phyloP scores from a whole-genome alignment of 2,113 vertebrate genomes.

The Poecile atricapillus region DNA sequence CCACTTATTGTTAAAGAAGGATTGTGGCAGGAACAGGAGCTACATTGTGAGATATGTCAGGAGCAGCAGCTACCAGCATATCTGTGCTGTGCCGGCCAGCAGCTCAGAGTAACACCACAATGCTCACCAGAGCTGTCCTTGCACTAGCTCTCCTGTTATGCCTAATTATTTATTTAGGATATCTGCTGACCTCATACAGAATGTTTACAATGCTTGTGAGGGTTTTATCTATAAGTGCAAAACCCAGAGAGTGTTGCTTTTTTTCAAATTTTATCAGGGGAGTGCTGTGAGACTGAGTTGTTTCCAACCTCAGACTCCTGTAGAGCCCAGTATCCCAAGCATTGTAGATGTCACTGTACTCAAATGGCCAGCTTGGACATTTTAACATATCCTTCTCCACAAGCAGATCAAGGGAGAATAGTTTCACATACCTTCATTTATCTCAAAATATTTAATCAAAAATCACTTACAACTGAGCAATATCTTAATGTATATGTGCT shows the following conservation, averaged over 20 bases:
- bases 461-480: background rate
- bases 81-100: background rate
- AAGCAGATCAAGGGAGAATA: background rate
- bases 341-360: background rate
- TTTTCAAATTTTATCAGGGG: background rate
- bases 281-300: background rate
- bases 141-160: background rate
- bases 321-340: background rate
- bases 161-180: background rate
- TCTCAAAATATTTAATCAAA: background rate
- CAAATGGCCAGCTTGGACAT: background rate
- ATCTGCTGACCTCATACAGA: background rate
- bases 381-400: background rate
- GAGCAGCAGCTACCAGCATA: background rate
- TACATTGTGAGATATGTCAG: background rate
- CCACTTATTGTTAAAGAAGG: background rate
- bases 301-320: background rate
- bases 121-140: background rate
- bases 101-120: accelerated
- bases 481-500: background rate
- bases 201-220: background rate
- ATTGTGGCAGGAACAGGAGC: background rate
- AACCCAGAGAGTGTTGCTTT: background rate
- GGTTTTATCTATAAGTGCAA: background rate
- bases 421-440: background rate